Conservation (phyloP, 2,113 vertebrate species). For the Syngnathus floridae region DNA sequence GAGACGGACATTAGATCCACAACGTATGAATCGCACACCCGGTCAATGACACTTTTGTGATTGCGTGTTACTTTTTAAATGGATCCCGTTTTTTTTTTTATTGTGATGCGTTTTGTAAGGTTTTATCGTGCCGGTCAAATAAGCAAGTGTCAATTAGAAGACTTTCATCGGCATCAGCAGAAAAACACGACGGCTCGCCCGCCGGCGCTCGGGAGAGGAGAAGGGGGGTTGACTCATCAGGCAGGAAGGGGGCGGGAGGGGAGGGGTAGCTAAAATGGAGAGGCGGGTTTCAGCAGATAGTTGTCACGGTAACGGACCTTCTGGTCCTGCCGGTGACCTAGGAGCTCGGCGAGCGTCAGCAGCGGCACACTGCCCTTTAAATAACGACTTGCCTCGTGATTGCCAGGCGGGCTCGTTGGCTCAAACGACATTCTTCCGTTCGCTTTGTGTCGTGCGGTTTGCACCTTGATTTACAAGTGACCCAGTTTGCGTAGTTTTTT, state of each 20-base stretch:
- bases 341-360: conserved; percentile 80
- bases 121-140: neutral
- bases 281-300: conserved; percentile 86
- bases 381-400: conserved; percentile 59
- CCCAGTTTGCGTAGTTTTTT: neutral
- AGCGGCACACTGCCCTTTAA: conserved; percentile 78
- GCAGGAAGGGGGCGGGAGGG: conserved; percentile 37
- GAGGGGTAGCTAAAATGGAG: conserved; percentile 80
- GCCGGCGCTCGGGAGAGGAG: neutral
- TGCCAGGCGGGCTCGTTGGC: conserved; percentile 23
- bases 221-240: neutral
- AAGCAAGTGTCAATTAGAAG: conserved; percentile 1
- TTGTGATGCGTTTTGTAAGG: neutral
- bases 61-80: neutral
- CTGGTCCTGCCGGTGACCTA: conserved; percentile 91
- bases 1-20: neutral
- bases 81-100: neutral
- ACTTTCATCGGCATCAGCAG: conserved; percentile 6
- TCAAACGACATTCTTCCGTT: neutral
- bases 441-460: neutral
- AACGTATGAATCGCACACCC: conserved; percentile 5
- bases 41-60: conserved; percentile 5
- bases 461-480: neutral
- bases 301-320: conserved; percentile 88
- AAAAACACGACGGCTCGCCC: neutral